A percentile compares a stretch with the other conserved stretches of the same genome.
phyloP scores from a whole-genome alignment of 92 coral and sea anemone genomes.

The Palythoa grandiflora region DNA sequence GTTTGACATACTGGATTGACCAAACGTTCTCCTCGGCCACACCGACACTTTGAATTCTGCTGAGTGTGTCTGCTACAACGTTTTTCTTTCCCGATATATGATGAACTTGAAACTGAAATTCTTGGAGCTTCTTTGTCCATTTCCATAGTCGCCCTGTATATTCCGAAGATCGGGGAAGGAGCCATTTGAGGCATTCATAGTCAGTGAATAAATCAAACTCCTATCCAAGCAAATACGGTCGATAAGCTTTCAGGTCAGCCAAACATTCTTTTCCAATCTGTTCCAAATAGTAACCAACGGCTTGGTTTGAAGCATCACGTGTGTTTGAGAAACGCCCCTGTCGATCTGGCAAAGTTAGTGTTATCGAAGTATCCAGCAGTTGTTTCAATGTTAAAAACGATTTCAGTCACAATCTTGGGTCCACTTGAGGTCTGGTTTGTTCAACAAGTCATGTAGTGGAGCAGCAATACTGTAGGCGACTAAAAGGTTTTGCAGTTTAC shows the following conservation, averaged over 20 bases:
- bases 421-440: constrained; percentile 60
- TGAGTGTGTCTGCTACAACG: constrained; percentile 57
- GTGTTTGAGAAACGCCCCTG: constrained; percentile 43
- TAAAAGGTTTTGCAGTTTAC: too few relatives aligned
- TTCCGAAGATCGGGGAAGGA: constrained; percentile 29
- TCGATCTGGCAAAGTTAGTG: constrained; percentile 52
- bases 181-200: neutral
- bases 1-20: neutral
- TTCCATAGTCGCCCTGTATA: constrained; percentile 62
- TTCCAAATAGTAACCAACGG: constrained; percentile 54
- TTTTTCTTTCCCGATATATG: constrained; percentile 52
- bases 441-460: neutral
- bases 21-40: neutral
- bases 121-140: constrained; percentile 54
- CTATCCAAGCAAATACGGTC: too few relatives aligned
- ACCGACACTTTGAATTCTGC: constrained; percentile 45
- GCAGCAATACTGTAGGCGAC: too few relatives aligned
- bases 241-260: too few relatives aligned
- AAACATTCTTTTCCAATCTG: constrained; percentile 40
- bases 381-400: constrained; percentile 50
- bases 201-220: too few relatives aligned
- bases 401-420: constrained; percentile 50
- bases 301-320: constrained; percentile 57
- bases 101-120: constrained; percentile 59
- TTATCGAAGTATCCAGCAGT: constrained; percentile 43